Evolutionary conservation across 2,888 invertebrate species (phyloP).

Genomic region (Crepidodera aurea): DNA sequence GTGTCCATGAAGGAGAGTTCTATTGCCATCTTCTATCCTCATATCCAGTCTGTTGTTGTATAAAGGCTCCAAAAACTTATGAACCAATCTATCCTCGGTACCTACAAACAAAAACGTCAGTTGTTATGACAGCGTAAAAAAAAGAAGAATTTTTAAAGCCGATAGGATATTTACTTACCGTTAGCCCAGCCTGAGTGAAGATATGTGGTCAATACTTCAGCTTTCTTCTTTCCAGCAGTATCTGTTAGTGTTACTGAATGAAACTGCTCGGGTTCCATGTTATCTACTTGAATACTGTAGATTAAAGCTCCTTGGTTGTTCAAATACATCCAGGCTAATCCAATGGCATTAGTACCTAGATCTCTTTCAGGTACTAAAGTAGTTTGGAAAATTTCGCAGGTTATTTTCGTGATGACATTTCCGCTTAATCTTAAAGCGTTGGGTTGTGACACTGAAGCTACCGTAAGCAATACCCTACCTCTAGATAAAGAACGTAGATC

Average conservation of each 20-base stretch:
- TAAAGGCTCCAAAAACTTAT: conserved; percentile 82
- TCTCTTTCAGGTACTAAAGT: conserved; percentile 63
- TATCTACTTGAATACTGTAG: conserved; percentile 78
- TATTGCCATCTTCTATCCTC: conserved; percentile 72
- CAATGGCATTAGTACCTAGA: conserved; percentile 64
- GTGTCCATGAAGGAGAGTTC: conserved; percentile 72
- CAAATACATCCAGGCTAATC: conserved; percentile 80
- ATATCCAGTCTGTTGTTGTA: conserved; percentile 84
- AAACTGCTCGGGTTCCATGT: conserved; percentile 63
- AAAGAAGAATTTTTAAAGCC: no score
- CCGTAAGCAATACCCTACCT: conserved; percentile 75
- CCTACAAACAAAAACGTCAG: conserved; percentile 19
- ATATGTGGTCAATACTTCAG: conserved; percentile 72
- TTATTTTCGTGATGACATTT: conserved; percentile 73
- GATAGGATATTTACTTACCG: no score
- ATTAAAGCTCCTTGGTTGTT: conserved; percentile 80
- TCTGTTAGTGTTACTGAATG: conserved; percentile 77
- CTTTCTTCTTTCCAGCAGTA: conserved; percentile 69
- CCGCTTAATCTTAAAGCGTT: conserved; percentile 74
- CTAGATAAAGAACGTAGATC: conserved; percentile 80
- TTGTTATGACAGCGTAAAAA: no score
- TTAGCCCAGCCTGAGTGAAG: conserved; percentile 68
- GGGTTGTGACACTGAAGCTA: conserved; percentile 75
- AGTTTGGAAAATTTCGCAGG: conserved; percentile 84
- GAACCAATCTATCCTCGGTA: conserved; percentile 77